Conservation (phyloP, 2,888 invertebrate genomes). For the Ligdia adustata region DNA sequence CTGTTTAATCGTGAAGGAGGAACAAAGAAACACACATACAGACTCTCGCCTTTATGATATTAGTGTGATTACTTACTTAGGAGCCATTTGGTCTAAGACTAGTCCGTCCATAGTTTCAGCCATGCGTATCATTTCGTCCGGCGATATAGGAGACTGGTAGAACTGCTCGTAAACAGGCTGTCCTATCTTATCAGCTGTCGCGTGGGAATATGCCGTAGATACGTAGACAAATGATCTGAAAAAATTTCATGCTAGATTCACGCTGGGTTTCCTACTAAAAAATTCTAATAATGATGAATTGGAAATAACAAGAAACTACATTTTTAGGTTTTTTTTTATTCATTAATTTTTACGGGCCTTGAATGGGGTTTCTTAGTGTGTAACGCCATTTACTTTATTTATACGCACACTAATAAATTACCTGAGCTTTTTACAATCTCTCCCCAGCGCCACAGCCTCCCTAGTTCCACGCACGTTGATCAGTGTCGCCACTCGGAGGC, state of each 20-base stretch:
- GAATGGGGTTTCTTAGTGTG: too few relatives aligned
- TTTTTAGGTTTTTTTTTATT: too few relatives aligned
- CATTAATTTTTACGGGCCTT: too few relatives aligned
- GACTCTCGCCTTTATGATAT: too few relatives aligned
- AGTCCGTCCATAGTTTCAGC: conserved; percentile 37
- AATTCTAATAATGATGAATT: too few relatives aligned
- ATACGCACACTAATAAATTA: too few relatives aligned
- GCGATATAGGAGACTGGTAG: conserved; percentile 37
- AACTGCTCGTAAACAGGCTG: conserved; percentile 38
- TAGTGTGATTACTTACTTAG: conserved; percentile 31
- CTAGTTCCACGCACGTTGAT: conserved; percentile 71
- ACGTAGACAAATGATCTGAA: conserved; percentile 51
- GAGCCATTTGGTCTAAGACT: conserved; percentile 32
- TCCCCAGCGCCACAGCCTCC: conserved; percentile 62
- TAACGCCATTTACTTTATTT: too few relatives aligned
- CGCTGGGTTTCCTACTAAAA: too few relatives aligned
- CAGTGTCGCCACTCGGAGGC: conserved; percentile 82
- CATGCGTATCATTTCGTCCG: conserved; percentile 41
- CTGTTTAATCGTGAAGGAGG: too few relatives aligned
- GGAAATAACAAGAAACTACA: too few relatives aligned
- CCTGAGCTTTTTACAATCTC: conserved; percentile 37
- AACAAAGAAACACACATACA: too few relatives aligned
- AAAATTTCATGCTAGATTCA: too few relatives aligned
- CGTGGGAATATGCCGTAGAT: conserved; percentile 73
- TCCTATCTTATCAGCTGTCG: conserved; percentile 30